Base-by-base conservation (phyloP, 1,140 invertebrate species). In the Pinna nobilis region DNA sequence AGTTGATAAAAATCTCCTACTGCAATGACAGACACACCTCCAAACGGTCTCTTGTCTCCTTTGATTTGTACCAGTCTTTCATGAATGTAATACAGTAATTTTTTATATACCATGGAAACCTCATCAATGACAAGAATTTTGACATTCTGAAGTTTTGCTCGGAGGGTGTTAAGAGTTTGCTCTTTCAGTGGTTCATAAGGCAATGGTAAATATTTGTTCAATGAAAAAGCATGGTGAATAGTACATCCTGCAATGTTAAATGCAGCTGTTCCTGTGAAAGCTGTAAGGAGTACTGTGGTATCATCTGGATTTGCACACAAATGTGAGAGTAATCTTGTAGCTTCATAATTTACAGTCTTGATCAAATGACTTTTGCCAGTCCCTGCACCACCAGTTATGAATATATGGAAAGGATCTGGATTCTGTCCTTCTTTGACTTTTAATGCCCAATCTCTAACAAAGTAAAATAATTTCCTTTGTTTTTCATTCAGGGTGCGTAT, bases 1-100 rank as follows among this genome's bases (percentile, higher is more conserved):
- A 78, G 28, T 41, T 78, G 73, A 63, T 70, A 78, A 25, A 74
- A 64, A 39, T 78, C 71, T 53, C 72, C 71, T 1, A 78, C 66
- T 1, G 73, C 77, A 25, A 78, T 7, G 11, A 78, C 59, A 28
- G 60, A 64, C 33, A 78, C 53, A 20, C 63, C 63, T 0, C 76
- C 76, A 67, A 78, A 78, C 30, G 49, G 51, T 1, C 70, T 33
- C 32, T 51, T 20, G 28, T 47, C 33, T 18, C 51, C 33, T 23
- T 66, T 75, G 23, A 39, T 44, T 50, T 76, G 57, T 49, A 32
- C 30, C 23, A 76, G 53, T 61, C 77, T 75, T 39, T 70, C 61
- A 57, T 85, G 71, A 7, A 59, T 59, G 15, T 41, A 5, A 49
- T 20, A 44, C 1, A 78, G 32, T 49, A 76, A 23, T 59, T 51